phyloP scores from a whole-genome alignment of 1,140 invertebrate species.

The Calycopis cecrops region DNA sequence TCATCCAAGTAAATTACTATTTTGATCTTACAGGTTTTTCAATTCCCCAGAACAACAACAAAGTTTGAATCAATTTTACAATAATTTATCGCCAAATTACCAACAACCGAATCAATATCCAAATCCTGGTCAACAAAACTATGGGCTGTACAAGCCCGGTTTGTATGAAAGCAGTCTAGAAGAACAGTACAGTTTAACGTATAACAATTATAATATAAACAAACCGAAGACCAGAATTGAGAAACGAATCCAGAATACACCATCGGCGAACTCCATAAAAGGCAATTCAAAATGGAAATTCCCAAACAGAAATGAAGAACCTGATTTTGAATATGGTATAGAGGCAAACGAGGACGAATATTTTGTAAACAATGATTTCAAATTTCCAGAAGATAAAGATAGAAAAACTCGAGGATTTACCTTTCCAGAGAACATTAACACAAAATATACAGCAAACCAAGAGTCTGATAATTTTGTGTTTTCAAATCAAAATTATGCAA shows the following conservation, averaged over 20 bases:
- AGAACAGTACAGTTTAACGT: constrained; percentile 34
- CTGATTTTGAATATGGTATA: neutral
- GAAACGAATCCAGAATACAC: constrained; percentile 52
- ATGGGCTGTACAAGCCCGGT: constrained; percentile 29
- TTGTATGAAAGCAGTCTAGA: constrained; percentile 18
- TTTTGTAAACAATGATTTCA: constrained; percentile 20
- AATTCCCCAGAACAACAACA: constrained; percentile 87
- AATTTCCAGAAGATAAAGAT: constrained; percentile 19
- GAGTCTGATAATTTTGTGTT: constrained; percentile 16
- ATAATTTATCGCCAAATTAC: constrained; percentile 3
- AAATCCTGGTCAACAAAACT: constrained; percentile 23
- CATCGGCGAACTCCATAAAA: constrained; percentile 22
- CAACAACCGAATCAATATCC: constrained; percentile 16
- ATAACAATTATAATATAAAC: constrained; percentile 26
- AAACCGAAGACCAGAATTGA: constrained; percentile 37
- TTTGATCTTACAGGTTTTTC: constrained; percentile 65
- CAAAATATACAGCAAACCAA: constrained; percentile 16
- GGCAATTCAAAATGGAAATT: constrained; percentile 39
- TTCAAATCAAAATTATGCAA: constrained; percentile 21
- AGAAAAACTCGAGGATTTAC: constrained; percentile 27
- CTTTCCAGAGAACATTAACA: constrained; percentile 29
- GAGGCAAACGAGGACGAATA: neutral
- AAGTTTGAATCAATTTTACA: constrained; percentile 64
- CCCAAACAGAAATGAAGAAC: constrained; percentile 24
- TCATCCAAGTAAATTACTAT: no score